Evolutionary conservation across 2,113 vertebrate genomes (phyloP).

Genomic region (Colossoma macropomum): DNA sequence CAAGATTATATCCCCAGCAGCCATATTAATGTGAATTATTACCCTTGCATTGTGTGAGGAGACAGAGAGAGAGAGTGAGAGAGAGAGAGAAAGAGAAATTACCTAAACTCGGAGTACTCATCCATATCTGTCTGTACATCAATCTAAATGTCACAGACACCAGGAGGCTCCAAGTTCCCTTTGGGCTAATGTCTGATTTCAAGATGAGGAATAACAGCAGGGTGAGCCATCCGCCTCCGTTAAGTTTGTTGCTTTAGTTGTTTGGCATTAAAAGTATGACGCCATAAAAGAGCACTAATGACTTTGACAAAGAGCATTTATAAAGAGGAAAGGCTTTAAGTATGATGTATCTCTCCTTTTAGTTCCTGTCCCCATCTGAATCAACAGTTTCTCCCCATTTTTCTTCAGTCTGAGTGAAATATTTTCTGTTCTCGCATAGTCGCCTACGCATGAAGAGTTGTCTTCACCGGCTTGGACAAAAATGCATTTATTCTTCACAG

Average conservation of each 20-base stretch:
- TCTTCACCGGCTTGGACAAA: conserved; percentile 5
- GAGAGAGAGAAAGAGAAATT: background rate
- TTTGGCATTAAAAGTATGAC: background rate
- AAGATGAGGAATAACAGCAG: background rate
- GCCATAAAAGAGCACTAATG: conserved; percentile 1
- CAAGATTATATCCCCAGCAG: conserved; percentile 46
- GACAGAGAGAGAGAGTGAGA: background rate
- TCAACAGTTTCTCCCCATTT: background rate
- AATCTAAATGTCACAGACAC: background rate
- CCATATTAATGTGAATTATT: conserved; percentile 33
- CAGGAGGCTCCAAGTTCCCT: background rate
- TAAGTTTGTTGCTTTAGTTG: background rate
- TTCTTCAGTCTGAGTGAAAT: background rate
- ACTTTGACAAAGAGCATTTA: background rate
- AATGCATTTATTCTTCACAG: background rate
- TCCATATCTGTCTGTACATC: conserved; percentile 10
- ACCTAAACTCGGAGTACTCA: background rate
- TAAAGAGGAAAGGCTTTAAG: background rate
- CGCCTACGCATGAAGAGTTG: background rate
- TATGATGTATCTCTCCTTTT: background rate
- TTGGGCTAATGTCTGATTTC: background rate
- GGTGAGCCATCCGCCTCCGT: background rate
- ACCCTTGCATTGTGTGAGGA: background rate
- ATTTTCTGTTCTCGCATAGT: background rate
- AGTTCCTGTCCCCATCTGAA: background rate